Percentiles rank a stretch among this genome's conserved stretches.
Conservation (phyloP, 2,888 invertebrate genomes). For the Physocephala rufipes region DNA sequence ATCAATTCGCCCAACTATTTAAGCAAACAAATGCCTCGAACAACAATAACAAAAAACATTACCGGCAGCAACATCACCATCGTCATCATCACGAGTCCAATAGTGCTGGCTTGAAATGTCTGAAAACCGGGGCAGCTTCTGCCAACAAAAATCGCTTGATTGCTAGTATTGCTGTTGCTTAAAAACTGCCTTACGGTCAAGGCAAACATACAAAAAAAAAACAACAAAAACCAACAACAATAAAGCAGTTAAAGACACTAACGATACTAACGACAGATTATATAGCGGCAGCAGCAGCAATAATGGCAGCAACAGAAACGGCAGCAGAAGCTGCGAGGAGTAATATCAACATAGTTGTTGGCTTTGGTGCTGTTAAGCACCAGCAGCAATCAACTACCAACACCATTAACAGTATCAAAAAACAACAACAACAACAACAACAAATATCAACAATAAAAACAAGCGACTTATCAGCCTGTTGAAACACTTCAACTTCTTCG, state of each 20-base stretch:
- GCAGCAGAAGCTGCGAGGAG: too few relatives aligned
- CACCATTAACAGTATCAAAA: not conserved
- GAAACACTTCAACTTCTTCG: slow-evolving; percentile 58
- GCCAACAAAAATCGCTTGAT: not conserved
- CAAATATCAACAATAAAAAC: not conserved
- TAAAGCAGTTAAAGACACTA: not conserved
- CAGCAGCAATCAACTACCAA: not conserved
- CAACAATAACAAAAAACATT: slow-evolving; percentile 32
- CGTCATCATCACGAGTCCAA: not conserved
- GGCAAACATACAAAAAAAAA: not conserved
- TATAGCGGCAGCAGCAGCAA: not conserved
- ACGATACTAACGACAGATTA: not conserved
- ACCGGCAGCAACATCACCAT: slow-evolving; percentile 9
- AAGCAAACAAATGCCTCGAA: slow-evolving; percentile 57
- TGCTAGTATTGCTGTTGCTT: not conserved
- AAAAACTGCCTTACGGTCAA: not conserved
- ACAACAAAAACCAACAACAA: slow-evolving; percentile 17
- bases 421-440: slow-evolving; percentile 5
- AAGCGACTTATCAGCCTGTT: slow-evolving; percentile 10
- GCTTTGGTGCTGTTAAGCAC: not conserved
- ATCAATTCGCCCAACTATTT: slow-evolving; percentile 66
- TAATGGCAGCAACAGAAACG: not conserved
- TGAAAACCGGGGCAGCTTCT: slow-evolving; percentile 7
- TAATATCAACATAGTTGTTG: not conserved
- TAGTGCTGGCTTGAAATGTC: not conserved